Percentiles rank a stretch among this genome's conserved stretches.
Evolutionary conservation across 2,113 vertebrate species (phyloP).

Genomic region (Engystomops pustulosus): DNA sequence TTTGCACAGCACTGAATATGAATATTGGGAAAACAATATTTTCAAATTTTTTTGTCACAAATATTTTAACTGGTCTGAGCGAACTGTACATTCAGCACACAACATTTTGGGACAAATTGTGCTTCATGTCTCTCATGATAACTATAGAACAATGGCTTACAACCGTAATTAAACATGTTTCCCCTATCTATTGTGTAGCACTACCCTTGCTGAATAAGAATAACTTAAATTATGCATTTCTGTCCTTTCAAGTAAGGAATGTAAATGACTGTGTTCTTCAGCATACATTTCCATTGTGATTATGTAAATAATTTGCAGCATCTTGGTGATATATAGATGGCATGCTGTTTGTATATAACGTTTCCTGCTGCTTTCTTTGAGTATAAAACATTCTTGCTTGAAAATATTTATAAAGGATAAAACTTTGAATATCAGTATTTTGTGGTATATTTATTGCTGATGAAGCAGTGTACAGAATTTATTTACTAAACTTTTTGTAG

Average conservation of each 20-base stretch:
- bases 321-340: neutral
- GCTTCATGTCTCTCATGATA: neutral
- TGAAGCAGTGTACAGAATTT: neutral
- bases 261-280: conserved; percentile 6
- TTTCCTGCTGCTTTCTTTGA: conserved; percentile 13
- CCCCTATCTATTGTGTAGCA: neutral
- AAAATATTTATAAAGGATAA: conserved; percentile 6
- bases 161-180: neutral
- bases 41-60: neutral
- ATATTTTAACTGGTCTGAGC: neutral
- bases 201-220: neutral
- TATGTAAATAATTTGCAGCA: neutral
- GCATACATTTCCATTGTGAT: conserved; percentile 19
- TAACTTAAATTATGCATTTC: neutral
- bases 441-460: neutral
- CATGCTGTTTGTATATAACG: conserved; percentile 23
- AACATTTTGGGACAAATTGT: neutral
- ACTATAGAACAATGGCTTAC: neutral
- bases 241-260: conserved; percentile 17
- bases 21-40: neutral
- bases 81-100: neutral
- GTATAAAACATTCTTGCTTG: neutral
- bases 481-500: neutral
- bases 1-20: too few species aligned
- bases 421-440: neutral